Evolutionary conservation across 2,888 invertebrate species (phyloP), one percentile per base, ranked within the genome.

Genomic region (Idaea aversata): DNA sequence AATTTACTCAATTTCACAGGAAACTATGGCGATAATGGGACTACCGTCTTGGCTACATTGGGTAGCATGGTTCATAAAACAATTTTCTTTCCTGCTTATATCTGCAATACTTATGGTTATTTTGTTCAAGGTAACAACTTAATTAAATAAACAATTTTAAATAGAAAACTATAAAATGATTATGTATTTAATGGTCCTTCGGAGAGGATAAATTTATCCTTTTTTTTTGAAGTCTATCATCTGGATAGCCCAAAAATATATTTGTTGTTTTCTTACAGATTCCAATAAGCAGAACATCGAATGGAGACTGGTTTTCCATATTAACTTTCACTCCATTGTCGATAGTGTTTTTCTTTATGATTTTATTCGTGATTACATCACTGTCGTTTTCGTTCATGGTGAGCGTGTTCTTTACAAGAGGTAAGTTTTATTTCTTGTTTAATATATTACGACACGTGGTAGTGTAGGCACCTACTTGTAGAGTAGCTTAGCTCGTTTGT

Each of bases 11-110:
- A 59, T 6, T 77, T 83, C 73, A 63, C 90, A 98, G 96, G 98
- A 98, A 93, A 95, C 97, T 5, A 97, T 98, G 97, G 97, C 97
- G 85, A 97, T 98, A 91, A 97, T 98, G 96, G 98, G 98, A 0
- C 88, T 98, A 38, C 94, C 95, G 63, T 96, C 96, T 65, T 97
- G 97, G 96, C 88, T 97, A 69, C 96, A 98, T 79, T 98, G 98
- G 97, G 78, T 95, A 5, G 97, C 97, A 6, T 98, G 98, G 97
- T 97, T 97, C 83, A 91, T 96, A 61, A 97, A 97, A 82, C 95
- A 96, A 65, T 94, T 97, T 71, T 84, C 96, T 1, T 95, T 96
- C 77, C 93, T 97, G 60, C 77, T 95, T 3, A 87, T 97, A 67
- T 95, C 97, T 0, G 93, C 95, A 3, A 75, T 93, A n/a, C 78